phyloP scores from a whole-genome alignment of 37 sponge, comb jelly and placozoan species.

The Halichondria panicea region DNA sequence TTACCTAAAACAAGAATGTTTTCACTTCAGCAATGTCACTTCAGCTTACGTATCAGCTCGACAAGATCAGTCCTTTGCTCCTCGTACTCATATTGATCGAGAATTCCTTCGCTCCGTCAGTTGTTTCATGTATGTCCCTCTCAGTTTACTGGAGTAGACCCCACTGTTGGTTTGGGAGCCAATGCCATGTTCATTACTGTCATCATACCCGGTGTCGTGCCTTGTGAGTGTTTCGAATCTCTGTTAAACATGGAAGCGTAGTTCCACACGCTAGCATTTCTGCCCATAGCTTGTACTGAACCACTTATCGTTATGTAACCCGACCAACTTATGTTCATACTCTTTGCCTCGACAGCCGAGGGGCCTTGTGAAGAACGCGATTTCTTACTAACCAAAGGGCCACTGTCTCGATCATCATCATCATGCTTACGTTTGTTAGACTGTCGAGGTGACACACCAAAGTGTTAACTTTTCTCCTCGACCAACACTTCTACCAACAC shows the following conservation, averaged over 20 bases:
- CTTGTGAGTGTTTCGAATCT: neutral
- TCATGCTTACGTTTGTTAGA: neutral
- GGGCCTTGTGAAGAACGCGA: neutral
- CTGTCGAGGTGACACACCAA: neutral
- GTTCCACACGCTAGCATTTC: conserved; percentile 1
- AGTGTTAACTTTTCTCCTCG: neutral
- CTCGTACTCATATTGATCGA: no score
- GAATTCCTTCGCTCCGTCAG: no score
- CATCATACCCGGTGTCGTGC: neutral
- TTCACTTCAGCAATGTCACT: no score
- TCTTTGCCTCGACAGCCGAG: neutral
- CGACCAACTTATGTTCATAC: neutral
- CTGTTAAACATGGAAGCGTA: neutral
- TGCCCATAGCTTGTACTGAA: neutral
- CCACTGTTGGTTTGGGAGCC: neutral
- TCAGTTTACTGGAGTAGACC: no score
- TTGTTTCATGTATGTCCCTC: no score
- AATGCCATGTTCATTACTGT: neutral
- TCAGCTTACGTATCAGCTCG: no score
- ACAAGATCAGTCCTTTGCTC: no score
- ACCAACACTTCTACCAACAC: neutral
- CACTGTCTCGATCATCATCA: neutral
- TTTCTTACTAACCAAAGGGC: neutral
- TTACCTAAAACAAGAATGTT: no score
- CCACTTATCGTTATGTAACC: neutral